Conservation (phyloP, 2,113 vertebrate species). For the Menidia beryllina region DNA sequence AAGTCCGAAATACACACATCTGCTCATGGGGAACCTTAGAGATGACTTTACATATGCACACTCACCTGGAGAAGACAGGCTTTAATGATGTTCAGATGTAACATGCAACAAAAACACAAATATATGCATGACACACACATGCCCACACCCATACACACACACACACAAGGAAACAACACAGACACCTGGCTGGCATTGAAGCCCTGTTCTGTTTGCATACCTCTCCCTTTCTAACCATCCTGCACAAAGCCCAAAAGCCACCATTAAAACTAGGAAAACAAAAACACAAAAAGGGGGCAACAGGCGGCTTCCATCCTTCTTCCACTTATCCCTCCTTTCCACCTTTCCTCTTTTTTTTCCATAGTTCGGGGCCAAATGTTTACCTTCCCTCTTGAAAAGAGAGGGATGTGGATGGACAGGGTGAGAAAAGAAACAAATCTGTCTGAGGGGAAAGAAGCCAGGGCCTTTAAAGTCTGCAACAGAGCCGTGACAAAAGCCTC, state of each 20-base stretch:
- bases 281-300: slow-evolving; percentile 72
- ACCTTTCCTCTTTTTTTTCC: slow-evolving; percentile 47
- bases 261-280: slow-evolving; percentile 70
- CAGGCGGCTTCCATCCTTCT: slow-evolving; percentile 69
- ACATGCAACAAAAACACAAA: slow-evolving; percentile 31
- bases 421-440: slow-evolving; percentile 83
- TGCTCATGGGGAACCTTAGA: slow-evolving; percentile 10
- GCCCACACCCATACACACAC: too few relatives aligned
- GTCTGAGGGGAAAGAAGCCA: slow-evolving; percentile 84
- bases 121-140: slow-evolving; percentile 41
- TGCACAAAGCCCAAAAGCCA: slow-evolving; percentile 75
- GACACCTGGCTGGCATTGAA: slow-evolving; percentile 78
- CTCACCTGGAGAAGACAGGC: slow-evolving; percentile 11
- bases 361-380: slow-evolving; percentile 67
- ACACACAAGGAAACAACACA: slow-evolving; percentile 54
- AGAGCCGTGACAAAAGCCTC: slow-evolving; percentile 89
- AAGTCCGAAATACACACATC: neutral
- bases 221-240: slow-evolving; percentile 70
- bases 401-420: slow-evolving; percentile 74
- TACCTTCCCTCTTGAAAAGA: slow-evolving; percentile 73
- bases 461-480: slow-evolving; percentile 85
- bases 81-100: slow-evolving; percentile 24
- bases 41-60: slow-evolving; percentile 2
- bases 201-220: slow-evolving; percentile 71
- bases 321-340: slow-evolving; percentile 49